These are phyloP conservation scores for Deilephila elpenor DNA, from an alignment of 2,888 invertebrate species.

Conservation along the genomic window DNA sequence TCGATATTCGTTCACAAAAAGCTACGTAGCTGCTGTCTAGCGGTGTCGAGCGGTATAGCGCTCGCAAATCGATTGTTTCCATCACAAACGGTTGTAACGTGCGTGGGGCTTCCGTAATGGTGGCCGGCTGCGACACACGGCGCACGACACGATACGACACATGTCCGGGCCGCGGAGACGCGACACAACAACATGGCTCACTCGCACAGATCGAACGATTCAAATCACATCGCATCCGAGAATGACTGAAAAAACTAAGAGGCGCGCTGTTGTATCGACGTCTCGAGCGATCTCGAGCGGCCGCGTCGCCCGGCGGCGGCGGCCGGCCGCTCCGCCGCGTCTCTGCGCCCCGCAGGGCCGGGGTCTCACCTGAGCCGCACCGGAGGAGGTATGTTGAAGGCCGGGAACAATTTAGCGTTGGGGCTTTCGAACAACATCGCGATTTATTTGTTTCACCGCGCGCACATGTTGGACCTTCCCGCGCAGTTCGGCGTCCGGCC, in stretches of 20 bases:
- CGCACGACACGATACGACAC: conserved; percentile 5
- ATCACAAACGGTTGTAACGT: conserved; percentile 28
- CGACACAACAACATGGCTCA: conserved; percentile 22
- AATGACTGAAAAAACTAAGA: conserved; percentile 24
- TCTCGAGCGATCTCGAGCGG: conserved; percentile 26
- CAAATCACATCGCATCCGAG: conserved; percentile 18
- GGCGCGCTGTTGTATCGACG: conserved; percentile 28
- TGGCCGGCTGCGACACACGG: conserved; percentile 19
- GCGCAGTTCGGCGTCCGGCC: conserved; percentile 68
- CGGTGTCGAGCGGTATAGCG: conserved; percentile 11
- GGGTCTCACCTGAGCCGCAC: conserved; percentile 83
- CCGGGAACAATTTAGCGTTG: conserved; percentile 88
- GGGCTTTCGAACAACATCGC: conserved; percentile 90
- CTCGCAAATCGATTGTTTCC: conserved; percentile 27
- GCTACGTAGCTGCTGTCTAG: conserved; percentile 20
- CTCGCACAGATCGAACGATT: conserved; percentile 27
- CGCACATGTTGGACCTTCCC: conserved; percentile 71
- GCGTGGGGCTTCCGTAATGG: conserved; percentile 27
- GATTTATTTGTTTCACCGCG: conserved; percentile 74
- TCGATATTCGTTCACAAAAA: conserved; percentile 24
- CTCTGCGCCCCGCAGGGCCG: conserved; percentile 34
- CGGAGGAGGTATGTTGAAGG: conserved; percentile 89
- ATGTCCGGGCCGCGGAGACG: conserved; percentile 21
- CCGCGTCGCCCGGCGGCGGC: conserved; percentile 34
- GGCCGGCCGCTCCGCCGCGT: conserved; percentile 28